phyloP scores from a whole-genome alignment of 2,888 invertebrate genomes.

The Cantharis lateralis region DNA sequence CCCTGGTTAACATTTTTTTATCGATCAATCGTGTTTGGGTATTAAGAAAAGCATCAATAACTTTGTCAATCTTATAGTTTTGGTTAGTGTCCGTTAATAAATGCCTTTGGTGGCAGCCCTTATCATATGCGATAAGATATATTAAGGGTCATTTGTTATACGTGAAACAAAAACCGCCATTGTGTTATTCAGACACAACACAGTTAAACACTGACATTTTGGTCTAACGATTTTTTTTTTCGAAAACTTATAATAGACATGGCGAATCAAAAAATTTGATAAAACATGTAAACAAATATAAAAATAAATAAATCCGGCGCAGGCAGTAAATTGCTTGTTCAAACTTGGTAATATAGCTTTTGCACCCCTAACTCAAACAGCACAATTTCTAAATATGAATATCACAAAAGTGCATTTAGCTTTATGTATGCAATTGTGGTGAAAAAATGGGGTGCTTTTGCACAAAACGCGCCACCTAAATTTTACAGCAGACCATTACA shows the following conservation, averaged over 20 bases:
- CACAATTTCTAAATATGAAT: constrained; percentile 31
- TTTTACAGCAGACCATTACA: constrained; percentile 25
- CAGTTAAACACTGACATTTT: constrained; percentile 6
- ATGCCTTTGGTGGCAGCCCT: constrained; percentile 21
- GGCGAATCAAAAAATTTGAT: background rate
- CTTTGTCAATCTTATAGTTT: constrained; percentile 5
- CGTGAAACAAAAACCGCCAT: constrained; percentile 26
- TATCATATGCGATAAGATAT: constrained; percentile 25
- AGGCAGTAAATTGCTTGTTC: background rate
- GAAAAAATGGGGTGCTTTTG: constrained; percentile 50
- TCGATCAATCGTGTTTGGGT: background rate
- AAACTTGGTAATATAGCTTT: background rate
- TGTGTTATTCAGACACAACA: constrained; percentile 16
- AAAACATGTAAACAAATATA: background rate
- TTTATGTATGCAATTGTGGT: constrained; percentile 48
- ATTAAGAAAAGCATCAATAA: constrained; percentile 21
- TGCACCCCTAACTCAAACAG: constrained; percentile 1
- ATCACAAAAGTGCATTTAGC: constrained; percentile 46
- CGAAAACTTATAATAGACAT: background rate
- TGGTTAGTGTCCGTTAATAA: constrained; percentile 21
- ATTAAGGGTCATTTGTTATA: constrained; percentile 28
- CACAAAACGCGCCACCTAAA: constrained; percentile 44
- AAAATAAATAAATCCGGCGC: background rate
- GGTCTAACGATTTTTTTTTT: constrained; percentile 18
- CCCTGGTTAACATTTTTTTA: background rate